Percentiles rank a stretch among this genome's conserved stretches.
Evolutionary conservation across 1,140 invertebrate species (phyloP).

Genomic region (Carcinoscorpius rotundicauda): DNA sequence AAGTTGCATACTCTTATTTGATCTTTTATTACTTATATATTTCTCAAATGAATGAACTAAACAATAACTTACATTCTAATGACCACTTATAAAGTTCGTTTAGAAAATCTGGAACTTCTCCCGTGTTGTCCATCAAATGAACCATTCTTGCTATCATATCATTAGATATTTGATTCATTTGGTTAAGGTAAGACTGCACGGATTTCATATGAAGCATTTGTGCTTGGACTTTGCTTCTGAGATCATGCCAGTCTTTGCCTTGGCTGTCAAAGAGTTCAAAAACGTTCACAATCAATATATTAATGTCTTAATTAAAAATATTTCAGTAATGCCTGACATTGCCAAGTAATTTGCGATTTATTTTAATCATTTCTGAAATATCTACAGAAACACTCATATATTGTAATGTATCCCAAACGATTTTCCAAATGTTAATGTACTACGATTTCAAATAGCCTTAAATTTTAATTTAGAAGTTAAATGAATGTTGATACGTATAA

Average conservation of each 20-base stretch:
- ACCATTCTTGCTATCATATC: conserved; percentile 18
- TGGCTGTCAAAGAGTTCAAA: background rate
- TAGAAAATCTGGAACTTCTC: conserved; percentile 27
- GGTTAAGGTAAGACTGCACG: conserved; percentile 13
- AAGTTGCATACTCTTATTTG: background rate
- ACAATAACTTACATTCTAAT: conserved; percentile 30
- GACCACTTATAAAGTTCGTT: conserved; percentile 31
- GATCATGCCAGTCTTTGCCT: conserved; percentile 18
- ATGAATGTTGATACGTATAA: too few species aligned
- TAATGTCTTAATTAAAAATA: background rate
- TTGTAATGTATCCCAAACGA: too few species aligned
- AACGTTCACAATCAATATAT: too few species aligned
- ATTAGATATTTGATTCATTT: conserved; percentile 13
- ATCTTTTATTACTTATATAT: too few species aligned
- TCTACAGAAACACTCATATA: too few species aligned
- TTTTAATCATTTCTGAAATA: too few species aligned
- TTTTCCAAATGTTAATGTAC: too few species aligned
- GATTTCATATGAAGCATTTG: conserved; percentile 18
- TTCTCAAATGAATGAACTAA: background rate
- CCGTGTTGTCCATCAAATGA: conserved; percentile 13
- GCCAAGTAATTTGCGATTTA: background rate
- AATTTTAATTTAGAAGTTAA: too few species aligned
- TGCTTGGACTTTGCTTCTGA: conserved; percentile 11
- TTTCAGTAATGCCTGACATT: background rate
- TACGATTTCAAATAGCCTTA: too few species aligned